Evolutionary conservation across 2,797 vertebrate species (phyloP), one percentile per base, ranked within the genome.

Genomic region (Myotis findleyi): DNA sequence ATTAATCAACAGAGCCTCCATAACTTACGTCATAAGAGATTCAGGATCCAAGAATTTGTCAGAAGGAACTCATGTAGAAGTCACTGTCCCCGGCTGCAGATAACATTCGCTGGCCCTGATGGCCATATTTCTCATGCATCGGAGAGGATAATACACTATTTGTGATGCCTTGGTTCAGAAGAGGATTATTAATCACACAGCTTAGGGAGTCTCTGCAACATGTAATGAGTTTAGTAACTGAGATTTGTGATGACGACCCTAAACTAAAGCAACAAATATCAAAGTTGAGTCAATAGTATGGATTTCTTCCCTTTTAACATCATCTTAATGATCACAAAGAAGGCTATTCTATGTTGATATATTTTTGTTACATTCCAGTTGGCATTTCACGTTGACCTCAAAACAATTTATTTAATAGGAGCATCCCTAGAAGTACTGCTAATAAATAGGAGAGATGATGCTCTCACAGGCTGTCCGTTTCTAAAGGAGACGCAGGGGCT

Each of bases 211-310:
- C 97, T 95, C 95, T 97, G 92, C 89, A 96, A 97, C 80, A 95
- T 21, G 95, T 96, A 97, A 97, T 97, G 95, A 97, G 97, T 97
- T 95, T 14, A 14, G 91, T 97, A 97, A 95, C 93, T 97, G 97
- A 97, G 96, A 98, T 97, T 85, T 97, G 90, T 97, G 92, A 75
- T 87, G 96, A 97, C 55, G 77, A 79, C 62, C 79, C 94, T 97
- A 98, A 98, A 98, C 94, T 97, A 95, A 97, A 97, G 96, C 59
- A 97, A 96, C 97, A 98, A 98, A 97, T 98, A 98, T 98, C 98
- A 98, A 98, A 98, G 96, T 96, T 72, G 20, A 51, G 95, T 98
- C 98, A 98, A 98, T 98, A 98, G 87, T 98, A 98, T 98, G 49
- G 98, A 98, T 98, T 98, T 93, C 38, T 98, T 87, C 17, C 49